phyloP scores from a whole-genome alignment of 2,888 invertebrate genomes.

The Drosophila seclusa region DNA sequence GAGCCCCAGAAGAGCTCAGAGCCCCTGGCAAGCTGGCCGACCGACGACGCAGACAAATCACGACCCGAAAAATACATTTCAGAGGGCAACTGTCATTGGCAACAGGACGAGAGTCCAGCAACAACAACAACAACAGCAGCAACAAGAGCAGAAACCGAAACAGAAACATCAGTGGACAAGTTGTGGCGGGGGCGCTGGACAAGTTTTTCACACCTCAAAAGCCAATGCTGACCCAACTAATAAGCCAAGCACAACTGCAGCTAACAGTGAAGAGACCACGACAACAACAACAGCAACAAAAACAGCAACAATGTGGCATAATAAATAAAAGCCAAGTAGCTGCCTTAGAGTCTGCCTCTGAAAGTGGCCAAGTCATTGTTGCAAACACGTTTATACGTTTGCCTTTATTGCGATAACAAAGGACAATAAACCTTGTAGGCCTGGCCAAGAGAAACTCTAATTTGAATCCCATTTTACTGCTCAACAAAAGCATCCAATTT shows the following conservation, averaged over 20 bases:
- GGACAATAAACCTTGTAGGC: slow-evolving; percentile 7
- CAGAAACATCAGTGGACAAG: slow-evolving; percentile 17
- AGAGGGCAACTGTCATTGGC: slow-evolving; percentile 57
- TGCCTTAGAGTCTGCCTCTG: slow-evolving; percentile 68
- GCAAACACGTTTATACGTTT: slow-evolving; percentile 33
- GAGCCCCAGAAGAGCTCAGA: slow-evolving; percentile 15
- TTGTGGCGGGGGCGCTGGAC: neutral
- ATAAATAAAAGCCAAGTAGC: slow-evolving; percentile 80
- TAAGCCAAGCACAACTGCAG: slow-evolving; percentile 60
- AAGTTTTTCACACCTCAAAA: slow-evolving; percentile 69
- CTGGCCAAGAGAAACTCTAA: neutral
- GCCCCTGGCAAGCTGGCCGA: neutral
- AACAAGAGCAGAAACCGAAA: neutral
- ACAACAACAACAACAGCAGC: slow-evolving; percentile 1
- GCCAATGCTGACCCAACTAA: slow-evolving; percentile 73
- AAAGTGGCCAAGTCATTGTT: slow-evolving; percentile 31
- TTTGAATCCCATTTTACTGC: neutral
- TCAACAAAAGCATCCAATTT: neutral
- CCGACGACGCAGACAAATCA: slow-evolving; percentile 71
- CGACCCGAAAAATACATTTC: slow-evolving; percentile 62
- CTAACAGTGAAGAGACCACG: slow-evolving; percentile 49
- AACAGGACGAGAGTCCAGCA: slow-evolving; percentile 17
- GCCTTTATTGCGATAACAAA: slow-evolving; percentile 6
- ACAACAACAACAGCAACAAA: slow-evolving; percentile 30
- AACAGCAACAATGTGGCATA: slow-evolving; percentile 69